Conservation (phyloP, 2,888 invertebrate genomes). For the Trichacis sp. region DNA sequence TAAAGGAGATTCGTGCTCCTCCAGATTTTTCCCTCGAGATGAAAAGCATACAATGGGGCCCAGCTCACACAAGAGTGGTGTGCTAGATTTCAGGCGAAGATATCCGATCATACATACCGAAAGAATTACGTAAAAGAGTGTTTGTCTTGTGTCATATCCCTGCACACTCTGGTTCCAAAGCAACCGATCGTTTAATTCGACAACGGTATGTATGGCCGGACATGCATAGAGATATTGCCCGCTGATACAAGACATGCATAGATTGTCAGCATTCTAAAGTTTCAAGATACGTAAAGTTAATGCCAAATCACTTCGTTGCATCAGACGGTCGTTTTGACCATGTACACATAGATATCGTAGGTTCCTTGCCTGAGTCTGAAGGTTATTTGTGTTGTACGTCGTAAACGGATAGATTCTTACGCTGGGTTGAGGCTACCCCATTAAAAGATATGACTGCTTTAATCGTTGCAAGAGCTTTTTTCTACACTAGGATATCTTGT, state of each 20-base stretch:
- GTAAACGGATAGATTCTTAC: conserved; percentile 55
- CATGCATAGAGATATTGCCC: conserved; percentile 27
- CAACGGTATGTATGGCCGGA: too few relatives aligned
- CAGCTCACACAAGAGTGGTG: too few relatives aligned
- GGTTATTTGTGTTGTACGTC: conserved; percentile 50
- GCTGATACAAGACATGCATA: background rate
- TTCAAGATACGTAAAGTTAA: background rate
- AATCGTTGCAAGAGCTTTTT: conserved; percentile 37
- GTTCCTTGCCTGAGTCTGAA: conserved; percentile 16
- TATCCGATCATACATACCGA: too few relatives aligned
- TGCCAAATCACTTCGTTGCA: background rate
- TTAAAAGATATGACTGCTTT: conserved; percentile 29
- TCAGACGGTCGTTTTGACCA: too few relatives aligned
- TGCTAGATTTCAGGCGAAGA: too few relatives aligned
- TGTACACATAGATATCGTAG: too few relatives aligned
- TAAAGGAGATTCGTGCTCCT: background rate
- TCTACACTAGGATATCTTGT: conserved; percentile 34
- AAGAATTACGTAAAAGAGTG: too few relatives aligned
- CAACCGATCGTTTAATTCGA: too few relatives aligned
- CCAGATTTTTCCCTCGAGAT: background rate
- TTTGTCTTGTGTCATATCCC: background rate
- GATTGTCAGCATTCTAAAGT: conserved; percentile 33
- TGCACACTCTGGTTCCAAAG: too few relatives aligned
- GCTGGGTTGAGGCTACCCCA: conserved; percentile 45
- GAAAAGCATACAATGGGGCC: conserved; percentile 2